A percentile compares a stretch with the other conserved stretches of the same genome.
phyloP scores from a whole-genome alignment of 2,888 invertebrate genomes.

The Scaptodrosophila latifasciaeformis region DNA sequence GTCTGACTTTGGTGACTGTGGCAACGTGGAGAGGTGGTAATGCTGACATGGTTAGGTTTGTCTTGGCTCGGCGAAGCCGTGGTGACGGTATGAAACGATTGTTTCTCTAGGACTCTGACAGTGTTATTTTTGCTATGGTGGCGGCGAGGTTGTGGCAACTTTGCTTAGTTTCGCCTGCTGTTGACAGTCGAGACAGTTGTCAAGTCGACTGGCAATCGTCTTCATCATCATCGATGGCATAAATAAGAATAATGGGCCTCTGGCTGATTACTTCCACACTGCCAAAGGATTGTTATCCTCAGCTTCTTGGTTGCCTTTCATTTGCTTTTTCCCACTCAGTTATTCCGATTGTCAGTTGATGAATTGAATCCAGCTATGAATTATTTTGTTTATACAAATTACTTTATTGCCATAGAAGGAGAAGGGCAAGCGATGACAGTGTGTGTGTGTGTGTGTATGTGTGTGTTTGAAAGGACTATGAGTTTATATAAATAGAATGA shows the following conservation, averaged over 20 bases:
- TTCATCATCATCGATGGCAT: conserved; percentile 43
- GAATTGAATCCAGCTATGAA: conserved; percentile 57
- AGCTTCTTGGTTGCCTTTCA: conserved; percentile 2
- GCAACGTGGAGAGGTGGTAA: background rate
- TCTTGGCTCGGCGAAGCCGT: conserved; percentile 10
- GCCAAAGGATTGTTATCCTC: conserved; percentile 34
- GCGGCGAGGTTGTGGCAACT: conserved; percentile 18
- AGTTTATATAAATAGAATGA: conserved; percentile 35
- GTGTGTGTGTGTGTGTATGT: background rate
- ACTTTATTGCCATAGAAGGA: conserved; percentile 66
- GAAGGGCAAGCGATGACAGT: conserved; percentile 29
- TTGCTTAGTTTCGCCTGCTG: conserved; percentile 15
- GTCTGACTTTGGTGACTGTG: background rate
- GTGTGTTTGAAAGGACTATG: too few relatives aligned
- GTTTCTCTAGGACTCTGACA: conserved; percentile 9
- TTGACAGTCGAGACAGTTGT: conserved; percentile 61
- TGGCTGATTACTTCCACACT: conserved; percentile 26
- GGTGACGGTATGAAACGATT: background rate
- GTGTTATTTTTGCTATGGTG: conserved; percentile 4
- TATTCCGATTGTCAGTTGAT: conserved; percentile 33
- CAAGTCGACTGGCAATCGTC: conserved; percentile 45
- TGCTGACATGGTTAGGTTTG: conserved; percentile 25
- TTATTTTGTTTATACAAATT: conserved; percentile 67
- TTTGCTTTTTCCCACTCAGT: conserved; percentile 9
- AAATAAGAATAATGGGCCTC: conserved; percentile 41